These are phyloP conservation scores for Cherax quadricarinatus DNA, from an alignment of 1,140 invertebrate species.

Conservation along the genomic window DNA sequence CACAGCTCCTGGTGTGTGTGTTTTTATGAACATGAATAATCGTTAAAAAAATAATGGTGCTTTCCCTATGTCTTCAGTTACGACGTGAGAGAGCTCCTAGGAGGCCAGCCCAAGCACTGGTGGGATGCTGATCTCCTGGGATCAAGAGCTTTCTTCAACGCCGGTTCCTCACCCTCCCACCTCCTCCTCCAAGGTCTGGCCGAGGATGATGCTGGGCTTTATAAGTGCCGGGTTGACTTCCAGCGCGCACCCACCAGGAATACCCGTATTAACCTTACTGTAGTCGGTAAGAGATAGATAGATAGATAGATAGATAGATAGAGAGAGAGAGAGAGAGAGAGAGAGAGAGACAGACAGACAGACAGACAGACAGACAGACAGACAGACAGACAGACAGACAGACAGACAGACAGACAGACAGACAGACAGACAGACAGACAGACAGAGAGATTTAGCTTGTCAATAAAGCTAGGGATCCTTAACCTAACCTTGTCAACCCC, in stretches of 20 bases:
- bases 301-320: neutral
- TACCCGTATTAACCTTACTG: conserved; percentile 91
- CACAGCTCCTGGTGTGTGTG: too few species aligned
- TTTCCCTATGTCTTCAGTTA: conserved; percentile 2
- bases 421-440: conserved; percentile 24
- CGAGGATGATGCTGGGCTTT: conserved; percentile 86
- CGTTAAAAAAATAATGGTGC: too few species aligned
- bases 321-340: conserved; percentile 16
- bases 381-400: conserved; percentile 39
- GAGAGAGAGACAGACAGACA: conserved; percentile 32
- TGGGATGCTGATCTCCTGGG: conserved; percentile 57
- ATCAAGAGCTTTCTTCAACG: conserved; percentile 57
- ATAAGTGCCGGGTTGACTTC: conserved; percentile 93
- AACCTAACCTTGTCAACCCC: too few species aligned
- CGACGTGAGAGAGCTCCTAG: conserved; percentile 49
- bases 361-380: neutral
- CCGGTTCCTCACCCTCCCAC: conserved; percentile 42
- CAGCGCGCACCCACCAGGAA: conserved; percentile 92
- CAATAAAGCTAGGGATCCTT: too few species aligned
- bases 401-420: conserved; percentile 43
- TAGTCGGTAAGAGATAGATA: conserved; percentile 85
- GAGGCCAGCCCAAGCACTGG: conserved; percentile 62
- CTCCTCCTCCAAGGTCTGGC: conserved; percentile 52
- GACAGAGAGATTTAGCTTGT: neutral
- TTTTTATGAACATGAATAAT: too few species aligned